Conservation (phyloP, 2,888 invertebrate genomes). For the Hyposoter didymator region DNA sequence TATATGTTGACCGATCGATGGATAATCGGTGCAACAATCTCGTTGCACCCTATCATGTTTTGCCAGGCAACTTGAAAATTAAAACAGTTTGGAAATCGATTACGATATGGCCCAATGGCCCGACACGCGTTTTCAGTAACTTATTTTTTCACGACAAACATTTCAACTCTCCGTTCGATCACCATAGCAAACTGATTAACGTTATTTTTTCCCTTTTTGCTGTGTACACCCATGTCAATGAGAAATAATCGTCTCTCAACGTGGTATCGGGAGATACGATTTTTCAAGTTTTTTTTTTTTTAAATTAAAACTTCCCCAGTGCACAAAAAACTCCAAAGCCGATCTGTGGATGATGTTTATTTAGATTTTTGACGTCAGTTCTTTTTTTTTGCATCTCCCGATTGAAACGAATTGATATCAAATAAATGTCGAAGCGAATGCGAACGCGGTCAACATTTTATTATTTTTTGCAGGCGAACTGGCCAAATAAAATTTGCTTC, state of each 20-base stretch:
- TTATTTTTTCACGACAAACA: slow-evolving; percentile 5
- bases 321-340: background rate
- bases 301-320: background rate
- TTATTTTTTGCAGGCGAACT: background rate
- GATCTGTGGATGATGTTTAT: background rate
- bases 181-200: background rate
- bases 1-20: background rate
- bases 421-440: background rate
- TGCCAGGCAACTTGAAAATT: slow-evolving; percentile 45
- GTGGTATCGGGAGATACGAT: slow-evolving; percentile 8
- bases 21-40: slow-evolving; percentile 31
- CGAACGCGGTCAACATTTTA: background rate
- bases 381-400: background rate
- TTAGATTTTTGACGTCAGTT: background rate
- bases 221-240: background rate
- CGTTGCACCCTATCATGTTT: slow-evolving; percentile 54
- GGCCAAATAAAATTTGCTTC: slow-evolving; percentile 4
- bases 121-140: slow-evolving; percentile 15
- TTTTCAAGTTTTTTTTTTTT: slow-evolving; percentile 5
- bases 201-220: background rate
- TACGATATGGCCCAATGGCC: slow-evolving; percentile 5
- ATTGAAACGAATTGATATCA: background rate
- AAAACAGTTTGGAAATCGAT: background rate
- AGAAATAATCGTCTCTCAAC: slow-evolving; percentile 6
- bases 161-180: background rate